A percentile compares a stretch with the other conserved stretches of the same genome.
Evolutionary conservation across 2,113 vertebrate genomes (phyloP).

Genomic region (Charadrius vociferus): DNA sequence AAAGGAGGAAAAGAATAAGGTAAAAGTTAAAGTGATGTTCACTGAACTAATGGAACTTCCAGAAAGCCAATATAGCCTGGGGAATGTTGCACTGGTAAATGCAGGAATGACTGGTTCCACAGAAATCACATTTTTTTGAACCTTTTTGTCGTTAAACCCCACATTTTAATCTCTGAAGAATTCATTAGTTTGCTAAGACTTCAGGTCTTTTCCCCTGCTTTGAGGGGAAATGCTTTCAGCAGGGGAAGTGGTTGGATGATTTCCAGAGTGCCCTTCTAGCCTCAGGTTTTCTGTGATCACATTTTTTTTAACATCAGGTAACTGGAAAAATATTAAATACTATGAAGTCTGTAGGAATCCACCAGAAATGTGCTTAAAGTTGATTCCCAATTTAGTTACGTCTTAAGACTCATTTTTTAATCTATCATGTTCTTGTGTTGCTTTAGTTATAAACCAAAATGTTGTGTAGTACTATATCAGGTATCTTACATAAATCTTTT

Average conservation of each 20-base stretch:
- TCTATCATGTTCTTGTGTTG: background rate
- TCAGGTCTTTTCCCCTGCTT: background rate
- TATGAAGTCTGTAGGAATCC: background rate
- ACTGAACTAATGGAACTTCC: background rate
- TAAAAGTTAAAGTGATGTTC: background rate
- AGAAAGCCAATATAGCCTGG: background rate
- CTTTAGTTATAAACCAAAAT: background rate
- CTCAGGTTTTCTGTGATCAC: background rate
- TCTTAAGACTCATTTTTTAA: background rate
- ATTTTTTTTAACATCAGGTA: background rate
- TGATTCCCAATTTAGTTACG: background rate
- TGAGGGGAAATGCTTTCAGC: background rate
- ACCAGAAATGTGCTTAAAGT: background rate
- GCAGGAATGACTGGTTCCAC: background rate
- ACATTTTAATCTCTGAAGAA: background rate
- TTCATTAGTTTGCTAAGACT: background rate
- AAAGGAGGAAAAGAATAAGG: background rate
- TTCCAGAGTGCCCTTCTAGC: background rate
- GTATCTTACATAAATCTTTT: background rate
- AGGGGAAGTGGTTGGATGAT: background rate
- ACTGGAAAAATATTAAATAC: background rate
- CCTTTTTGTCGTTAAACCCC: background rate
- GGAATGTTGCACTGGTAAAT: background rate
- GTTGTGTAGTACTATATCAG: background rate
- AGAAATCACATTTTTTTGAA: background rate